phyloP scores from a whole-genome alignment of 1,140 invertebrate genomes.

The Chymomyza costata region DNA sequence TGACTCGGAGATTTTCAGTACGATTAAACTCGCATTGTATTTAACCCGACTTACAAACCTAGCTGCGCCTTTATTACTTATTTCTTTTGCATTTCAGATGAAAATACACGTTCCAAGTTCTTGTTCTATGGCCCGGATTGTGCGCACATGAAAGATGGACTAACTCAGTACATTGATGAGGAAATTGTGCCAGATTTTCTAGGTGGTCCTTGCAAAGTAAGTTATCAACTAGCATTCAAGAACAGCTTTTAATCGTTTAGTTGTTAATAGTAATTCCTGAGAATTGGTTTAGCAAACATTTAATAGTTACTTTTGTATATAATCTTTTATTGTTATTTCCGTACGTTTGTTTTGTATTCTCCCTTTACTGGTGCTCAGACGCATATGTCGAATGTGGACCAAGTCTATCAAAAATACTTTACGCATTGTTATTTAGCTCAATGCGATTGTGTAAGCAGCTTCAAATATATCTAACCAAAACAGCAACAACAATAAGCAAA shows the following conservation, averaged over 20 bases:
- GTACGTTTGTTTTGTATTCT: conserved; percentile 18
- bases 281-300: conserved; percentile 5
- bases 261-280: not conserved
- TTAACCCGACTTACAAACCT: too few relatives aligned
- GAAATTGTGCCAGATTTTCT: conserved; percentile 94
- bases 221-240: too few relatives aligned
- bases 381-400: conserved; percentile 61
- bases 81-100: conserved; percentile 79
- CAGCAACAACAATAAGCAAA: conserved; percentile 5
- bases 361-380: conserved; percentile 33
- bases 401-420: conserved; percentile 68
- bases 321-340: conserved; percentile 27
- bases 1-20: too few relatives aligned
- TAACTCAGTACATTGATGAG: conserved; percentile 90
- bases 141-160: conserved; percentile 86
- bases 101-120: conserved; percentile 96
- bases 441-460: conserved; percentile 74
- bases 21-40: too few relatives aligned
- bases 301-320: conserved; percentile 20
- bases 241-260: not conserved
- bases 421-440: conserved; percentile 74
- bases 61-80: too few relatives aligned
- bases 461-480: conserved; percentile 22
- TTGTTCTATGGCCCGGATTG: conserved; percentile 94
- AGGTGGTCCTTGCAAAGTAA: conserved; percentile 90